Base-by-base conservation (phyloP, 2,888 invertebrate species). In the Agapostemon virescens region DNA sequence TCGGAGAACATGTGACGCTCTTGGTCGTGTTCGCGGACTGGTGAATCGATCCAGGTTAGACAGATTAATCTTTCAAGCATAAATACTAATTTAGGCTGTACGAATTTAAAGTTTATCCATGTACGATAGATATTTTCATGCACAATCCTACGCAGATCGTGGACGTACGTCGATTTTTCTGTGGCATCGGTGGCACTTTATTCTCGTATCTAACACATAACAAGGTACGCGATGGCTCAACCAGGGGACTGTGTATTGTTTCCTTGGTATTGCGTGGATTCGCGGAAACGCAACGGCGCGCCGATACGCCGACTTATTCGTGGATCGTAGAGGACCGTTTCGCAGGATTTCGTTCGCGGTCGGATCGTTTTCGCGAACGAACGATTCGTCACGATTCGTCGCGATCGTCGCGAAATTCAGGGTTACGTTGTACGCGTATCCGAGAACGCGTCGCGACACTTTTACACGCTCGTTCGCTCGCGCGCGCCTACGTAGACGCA, bases 91-190 rank as follows among this genome's bases (percentile, higher is more conserved):
- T 81, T 81, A 81, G 81, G 78, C 81, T 76, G 76, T 76, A 84
- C 38, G 66, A 78, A 76, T 71, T 63, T 79, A 81, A 80, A 69
- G 74, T 75, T 84, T 84, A 82, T 85, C 76, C 67, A 77, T 80
- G 80, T 79, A 83, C 71, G 77, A 77, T 85, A 87, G 81, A 82
- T 84, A 82, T 52, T 72, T 73, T 86, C 83, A 73, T 83, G 80
- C 77, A 86, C 81, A 86, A 86, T 86, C 83, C 77, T 79, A 82
- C 75, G 72, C 72, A 77, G 84, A 84, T 86, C 82, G 76, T 87
- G 76, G 68, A 86, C 61, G 69, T 81, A 69, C 81, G 80, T 85
- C 71, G 84, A 58, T 84, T 75, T 78, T 77, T 76, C 78, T 81
- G 79, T 87, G 76, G 80, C 63, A 85, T 84, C 78, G 78, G 79